These are phyloP conservation scores for Zaprionus taronus DNA, from an alignment of 1,140 invertebrate genomes.

Conservation along the genomic window DNA sequence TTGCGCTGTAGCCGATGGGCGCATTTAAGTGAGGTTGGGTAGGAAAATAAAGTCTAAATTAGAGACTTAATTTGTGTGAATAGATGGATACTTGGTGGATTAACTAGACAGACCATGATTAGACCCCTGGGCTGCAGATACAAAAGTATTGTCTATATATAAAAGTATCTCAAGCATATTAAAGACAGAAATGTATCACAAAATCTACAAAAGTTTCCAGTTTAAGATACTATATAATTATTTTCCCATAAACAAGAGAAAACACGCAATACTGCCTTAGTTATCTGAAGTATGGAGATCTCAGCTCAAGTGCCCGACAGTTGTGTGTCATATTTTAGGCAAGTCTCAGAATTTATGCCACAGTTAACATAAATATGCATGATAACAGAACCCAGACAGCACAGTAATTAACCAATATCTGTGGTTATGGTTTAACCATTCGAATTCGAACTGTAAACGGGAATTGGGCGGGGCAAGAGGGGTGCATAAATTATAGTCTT, in stretches of 20 bases:
- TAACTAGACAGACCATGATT: too few species aligned
- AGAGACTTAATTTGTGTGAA: not conserved
- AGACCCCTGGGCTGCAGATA: too few species aligned
- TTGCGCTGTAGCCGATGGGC: conserved; percentile 31
- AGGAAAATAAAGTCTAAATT: not conserved
- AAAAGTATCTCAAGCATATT: too few species aligned
- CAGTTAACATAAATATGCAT: conserved; percentile 34
- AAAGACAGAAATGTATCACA: not conserved
- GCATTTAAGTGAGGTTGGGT: not conserved
- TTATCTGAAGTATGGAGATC: not conserved
- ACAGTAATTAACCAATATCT: conserved; percentile 71
- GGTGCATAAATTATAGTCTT: conserved; percentile 73
- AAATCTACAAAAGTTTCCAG: too few species aligned
- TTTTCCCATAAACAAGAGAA: not conserved
- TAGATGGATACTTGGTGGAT: not conserved
- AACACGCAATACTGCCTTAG: not conserved
- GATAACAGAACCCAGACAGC: conserved; percentile 45
- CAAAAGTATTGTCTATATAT: too few species aligned
- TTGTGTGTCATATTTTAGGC: conserved; percentile 5
- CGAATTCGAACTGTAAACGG: conserved; percentile 34
- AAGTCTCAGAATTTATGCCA: not conserved
- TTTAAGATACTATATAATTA: too few species aligned
- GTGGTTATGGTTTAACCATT: conserved; percentile 53
- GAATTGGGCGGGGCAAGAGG: conserved; percentile 7
- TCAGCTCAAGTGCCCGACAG: not conserved